Conservation (phyloP, 2,888 invertebrate genomes). For the Troglohyphantes excavatus region DNA sequence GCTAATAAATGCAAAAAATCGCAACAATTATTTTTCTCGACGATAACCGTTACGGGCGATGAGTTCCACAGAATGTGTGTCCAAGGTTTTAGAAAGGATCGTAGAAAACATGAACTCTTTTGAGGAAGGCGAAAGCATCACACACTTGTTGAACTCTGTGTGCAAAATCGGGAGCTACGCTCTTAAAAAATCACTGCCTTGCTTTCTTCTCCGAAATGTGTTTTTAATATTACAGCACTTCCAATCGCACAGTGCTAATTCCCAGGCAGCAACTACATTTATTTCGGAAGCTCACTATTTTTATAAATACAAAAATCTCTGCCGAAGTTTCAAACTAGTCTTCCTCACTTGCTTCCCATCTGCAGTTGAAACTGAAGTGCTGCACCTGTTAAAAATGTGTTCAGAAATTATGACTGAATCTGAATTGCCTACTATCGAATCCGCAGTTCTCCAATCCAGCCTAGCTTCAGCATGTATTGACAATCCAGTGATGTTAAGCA, state of each 20-base stretch:
- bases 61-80: slow-evolving; percentile 45
- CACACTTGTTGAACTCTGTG: slow-evolving; percentile 12
- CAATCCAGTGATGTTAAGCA: slow-evolving; percentile 1
- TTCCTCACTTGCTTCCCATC: slow-evolving; percentile 44
- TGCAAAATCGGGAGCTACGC: slow-evolving; percentile 42
- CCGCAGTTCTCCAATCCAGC: background rate
- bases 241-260: background rate
- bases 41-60: background rate
- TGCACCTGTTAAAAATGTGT: slow-evolving; percentile 48
- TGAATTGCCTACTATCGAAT: slow-evolving; percentile 7
- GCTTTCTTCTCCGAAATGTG: slow-evolving; percentile 34
- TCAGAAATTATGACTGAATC: background rate
- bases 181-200: slow-evolving; percentile 25
- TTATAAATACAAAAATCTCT: slow-evolving; percentile 32
- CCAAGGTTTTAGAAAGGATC: slow-evolving; percentile 51
- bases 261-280: background rate
- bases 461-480: slow-evolving; percentile 48
- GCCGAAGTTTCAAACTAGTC: slow-evolving; percentile 25
- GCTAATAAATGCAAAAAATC: background rate
- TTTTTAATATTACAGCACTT: slow-evolving; percentile 25
- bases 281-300: slow-evolving; percentile 19
- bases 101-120: slow-evolving; percentile 49
- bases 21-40: background rate
- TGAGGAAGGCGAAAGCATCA: slow-evolving; percentile 17
- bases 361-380: slow-evolving; percentile 49